Base-by-base conservation (phyloP, 2,888 invertebrate genomes). In the Imbricaverruca yamaguchii region DNA sequence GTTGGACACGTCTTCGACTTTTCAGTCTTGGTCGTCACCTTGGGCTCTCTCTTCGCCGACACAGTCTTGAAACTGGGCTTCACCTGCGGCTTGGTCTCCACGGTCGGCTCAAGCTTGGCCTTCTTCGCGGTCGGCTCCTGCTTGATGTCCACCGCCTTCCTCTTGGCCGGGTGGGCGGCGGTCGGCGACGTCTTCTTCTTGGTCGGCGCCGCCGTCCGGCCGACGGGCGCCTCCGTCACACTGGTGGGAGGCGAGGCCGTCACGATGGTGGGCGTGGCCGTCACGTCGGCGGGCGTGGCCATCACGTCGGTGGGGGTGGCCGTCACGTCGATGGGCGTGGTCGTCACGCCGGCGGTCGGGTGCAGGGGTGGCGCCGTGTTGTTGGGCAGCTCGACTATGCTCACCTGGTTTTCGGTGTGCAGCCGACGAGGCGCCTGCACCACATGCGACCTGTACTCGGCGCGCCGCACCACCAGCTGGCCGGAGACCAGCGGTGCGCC, bases 381-480 rank as follows among this genome's bases (percentile, higher is more conserved):
- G 53, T 74, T 74, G 53, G 74, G 74, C 74, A 74, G 74, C 74
- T 74, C 74, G 10, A 74, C 74, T 0, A 74, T 74, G 21, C 53
- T 12, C 15, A 74, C 74, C 53, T 74, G 74, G 74, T 53, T 74
- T 53, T 74, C 74, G 18, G 74, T 53, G 53, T 9, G 18, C 8
- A 65, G 23, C 10, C 65, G n/a, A 23, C 7, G 23, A 3, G 65
- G 65, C 23, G 65, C 23, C n/a, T n/a, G 10, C 74, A 74, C 74
- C 53, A 74, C 8, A 21, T 74, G 74, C 39, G 74, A 18, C 23
- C 53, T 15, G 53, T 53, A 74, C 74, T 74, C 74, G 8, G 74
- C 1, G 7, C 25, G 15, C 74, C 53, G 18, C 53, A 74, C 74
- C 53, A 74, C 74, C 74, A 74, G 15, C 69, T 23, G 13, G 10